Evolutionary conservation across 2,888 invertebrate species (phyloP), one percentile per base, ranked within the genome.

Genomic region (Heliconius aoede): DNA sequence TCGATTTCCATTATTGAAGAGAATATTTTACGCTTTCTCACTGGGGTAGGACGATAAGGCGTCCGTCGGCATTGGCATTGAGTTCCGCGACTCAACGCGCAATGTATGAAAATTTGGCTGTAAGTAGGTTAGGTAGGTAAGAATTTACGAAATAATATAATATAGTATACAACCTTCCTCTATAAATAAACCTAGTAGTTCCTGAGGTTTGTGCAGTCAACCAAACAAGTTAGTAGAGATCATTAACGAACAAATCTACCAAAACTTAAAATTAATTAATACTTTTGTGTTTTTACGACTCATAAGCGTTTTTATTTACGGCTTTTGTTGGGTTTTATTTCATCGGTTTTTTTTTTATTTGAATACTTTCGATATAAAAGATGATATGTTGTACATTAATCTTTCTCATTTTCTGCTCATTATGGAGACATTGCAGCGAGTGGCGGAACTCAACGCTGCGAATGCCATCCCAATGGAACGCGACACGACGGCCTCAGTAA

Each of bases 241-340:
- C 5, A n/a, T 7, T n/a, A 55, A 55, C n/a, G n/a, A n/a, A 55
- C 55, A 55, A 55, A 55, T n/a, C 9, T 55, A 55, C n/a, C n/a
- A n/a, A 51, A 55, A 55, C n/a, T n/a, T 55, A n/a, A n/a, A n/a
- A 55, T 55, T 3, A 55, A n/a, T 9, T 55, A 55, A 55, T 3
- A 55, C 21, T 55, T 8, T 55, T n/a, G 21, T 55, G 7, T 65
- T 65, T 24, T 36, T 24, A 65, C 4, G 36, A 24, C 36, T 65
- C 65, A 40, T 65, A 65, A 65, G 40, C 13, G n/a, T 36, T 36
- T 65, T 15, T 65, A 65, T 65, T 65, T 65, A 65, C 65, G 65
- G 40, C 65, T 24, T n/a, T 36, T n/a, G n/a, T 65, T n/a, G 11
- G 11, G 32, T 65, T 65, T 40, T 40, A 36, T 65, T 65, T 65